These are phyloP conservation scores for Prostheceraeus crozeri DNA, from an alignment of 2,888 invertebrate genomes.

Conservation along the genomic window DNA sequence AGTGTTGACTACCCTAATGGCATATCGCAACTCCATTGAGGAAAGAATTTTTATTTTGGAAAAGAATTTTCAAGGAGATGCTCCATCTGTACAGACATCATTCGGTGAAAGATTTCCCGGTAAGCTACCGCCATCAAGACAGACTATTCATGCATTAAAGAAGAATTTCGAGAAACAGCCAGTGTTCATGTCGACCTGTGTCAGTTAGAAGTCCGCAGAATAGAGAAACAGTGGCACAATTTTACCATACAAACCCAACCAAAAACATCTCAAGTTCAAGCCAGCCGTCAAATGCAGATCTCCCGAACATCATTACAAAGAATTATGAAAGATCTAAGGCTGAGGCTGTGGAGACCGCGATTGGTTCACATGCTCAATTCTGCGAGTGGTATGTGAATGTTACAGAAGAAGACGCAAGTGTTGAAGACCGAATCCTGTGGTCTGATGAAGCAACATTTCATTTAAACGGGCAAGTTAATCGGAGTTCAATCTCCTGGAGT, in stretches of 20 bases:
- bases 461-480: slow-evolving; percentile 18
- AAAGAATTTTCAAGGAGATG: slow-evolving; percentile 25
- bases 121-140: slow-evolving; percentile 28
- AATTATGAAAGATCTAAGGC: not conserved
- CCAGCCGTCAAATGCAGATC: not conserved
- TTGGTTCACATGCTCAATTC: slow-evolving; percentile 16
- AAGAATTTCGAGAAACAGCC: slow-evolving; percentile 14
- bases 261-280: slow-evolving; percentile 14
- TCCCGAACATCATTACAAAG: slow-evolving; percentile 4
- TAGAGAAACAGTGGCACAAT: not conserved
- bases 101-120: slow-evolving; percentile 30
- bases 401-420: slow-evolving; percentile 12
- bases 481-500: slow-evolving; percentile 25
- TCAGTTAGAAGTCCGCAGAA: slow-evolving; percentile 4
- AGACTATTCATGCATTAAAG: not conserved
- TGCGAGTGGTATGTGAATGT: slow-evolving; percentile 14
- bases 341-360: slow-evolving; percentile 3
- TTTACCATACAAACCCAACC: slow-evolving; percentile 10
- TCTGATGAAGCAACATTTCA: slow-evolving; percentile 23
- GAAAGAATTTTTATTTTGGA: slow-evolving; percentile 19
- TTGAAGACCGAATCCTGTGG: slow-evolving; percentile 24
- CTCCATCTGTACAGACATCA: slow-evolving; percentile 3
- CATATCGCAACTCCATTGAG: slow-evolving; percentile 2
- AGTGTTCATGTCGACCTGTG: slow-evolving; percentile 5
- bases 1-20: slow-evolving; percentile 3